A percentile compares a stretch with the other conserved stretches of the same genome.
These are phyloP conservation scores for Drosophila tropicalis DNA, from an alignment of 1,140 invertebrate species.

Conservation along the genomic window DNA sequence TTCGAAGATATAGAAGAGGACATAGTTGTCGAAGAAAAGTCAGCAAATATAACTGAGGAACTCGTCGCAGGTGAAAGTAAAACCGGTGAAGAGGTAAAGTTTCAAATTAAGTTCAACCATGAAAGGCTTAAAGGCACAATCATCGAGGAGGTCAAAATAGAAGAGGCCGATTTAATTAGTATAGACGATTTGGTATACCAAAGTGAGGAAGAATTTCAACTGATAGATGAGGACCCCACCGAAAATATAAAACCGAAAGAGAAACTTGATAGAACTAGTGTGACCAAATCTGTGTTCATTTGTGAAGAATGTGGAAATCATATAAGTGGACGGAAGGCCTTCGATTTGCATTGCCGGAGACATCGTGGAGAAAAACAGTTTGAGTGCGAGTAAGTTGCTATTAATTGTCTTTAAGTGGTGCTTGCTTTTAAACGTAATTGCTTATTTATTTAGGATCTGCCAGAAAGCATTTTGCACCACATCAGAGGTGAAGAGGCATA, in stretches of 20 bases:
- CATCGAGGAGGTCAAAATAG: neutral
- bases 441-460: conserved; percentile 55
- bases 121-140: neutral
- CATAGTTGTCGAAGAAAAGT: neutral
- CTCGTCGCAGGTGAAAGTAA: neutral
- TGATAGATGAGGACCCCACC: conserved; percentile 19
- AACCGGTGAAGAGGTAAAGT: conserved; percentile 10
- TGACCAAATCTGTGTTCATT: conserved; percentile 17
- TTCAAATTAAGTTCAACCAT: neutral
- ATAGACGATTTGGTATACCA: neutral
- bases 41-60: too few relatives aligned
- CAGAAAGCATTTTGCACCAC: conserved; percentile 73
- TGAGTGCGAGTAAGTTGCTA: conserved; percentile 43
- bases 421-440: neutral
- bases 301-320: conserved; percentile 52
- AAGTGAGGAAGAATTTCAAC: conserved; percentile 20
- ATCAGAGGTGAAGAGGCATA: conserved; percentile 72
- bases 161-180: neutral
- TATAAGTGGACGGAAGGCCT: conserved; percentile 44
- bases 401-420: neutral
- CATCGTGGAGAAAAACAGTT: conserved; percentile 60
- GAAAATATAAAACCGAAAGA: conserved; percentile 22
- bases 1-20: neutral
- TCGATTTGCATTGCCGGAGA: conserved; percentile 51
- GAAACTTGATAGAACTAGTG: neutral